These are phyloP conservation scores for Eurytoma adleriae DNA, from an alignment of 2,888 invertebrate species.

Conservation along the genomic window DNA sequence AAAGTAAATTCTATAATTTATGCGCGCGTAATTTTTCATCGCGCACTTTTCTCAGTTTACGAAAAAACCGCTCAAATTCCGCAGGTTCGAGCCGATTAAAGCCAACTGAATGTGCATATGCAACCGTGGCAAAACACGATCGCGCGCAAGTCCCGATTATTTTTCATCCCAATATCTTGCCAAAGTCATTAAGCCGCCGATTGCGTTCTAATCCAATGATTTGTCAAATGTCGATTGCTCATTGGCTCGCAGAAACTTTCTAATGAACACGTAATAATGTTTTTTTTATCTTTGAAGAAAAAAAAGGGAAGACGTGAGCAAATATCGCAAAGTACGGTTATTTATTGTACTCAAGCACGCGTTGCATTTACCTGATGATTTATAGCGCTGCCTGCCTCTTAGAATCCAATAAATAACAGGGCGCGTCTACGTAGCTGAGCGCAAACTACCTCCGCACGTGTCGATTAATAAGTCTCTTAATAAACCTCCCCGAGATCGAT, in stretches of 20 bases:
- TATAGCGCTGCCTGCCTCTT: conserved; percentile 51
- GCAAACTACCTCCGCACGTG: conserved; percentile 14
- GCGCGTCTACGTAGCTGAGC: conserved; percentile 16
- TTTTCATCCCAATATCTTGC: conserved; percentile 42
- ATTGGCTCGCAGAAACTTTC: conserved; percentile 49
- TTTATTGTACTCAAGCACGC: conserved; percentile 55
- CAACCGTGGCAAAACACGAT: background rate
- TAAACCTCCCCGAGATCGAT: conserved; percentile 38
- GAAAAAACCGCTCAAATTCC: background rate
- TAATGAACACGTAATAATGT: conserved; percentile 53
- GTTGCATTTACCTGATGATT: conserved; percentile 54
- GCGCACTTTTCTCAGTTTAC: background rate
- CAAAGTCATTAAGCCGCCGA: conserved; percentile 49
- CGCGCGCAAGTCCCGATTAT: conserved; percentile 7
- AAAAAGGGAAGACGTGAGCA: conserved; percentile 50
- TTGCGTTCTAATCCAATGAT: conserved; percentile 53
- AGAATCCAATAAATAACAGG: conserved; percentile 51
- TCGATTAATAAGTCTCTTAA: conserved; percentile 56
- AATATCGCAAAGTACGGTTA: conserved; percentile 54
- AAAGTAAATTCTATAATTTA: background rate
- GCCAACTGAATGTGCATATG: background rate
- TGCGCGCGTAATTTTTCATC: background rate
- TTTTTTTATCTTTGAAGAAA: no score
- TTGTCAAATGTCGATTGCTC: conserved; percentile 50
- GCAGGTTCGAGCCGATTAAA: background rate